Percentiles rank a stretch among this genome's conserved stretches.
These are phyloP conservation scores for Pelodytes ibericus DNA, from an alignment of 2,797 vertebrate species.

Conservation along the genomic window DNA sequence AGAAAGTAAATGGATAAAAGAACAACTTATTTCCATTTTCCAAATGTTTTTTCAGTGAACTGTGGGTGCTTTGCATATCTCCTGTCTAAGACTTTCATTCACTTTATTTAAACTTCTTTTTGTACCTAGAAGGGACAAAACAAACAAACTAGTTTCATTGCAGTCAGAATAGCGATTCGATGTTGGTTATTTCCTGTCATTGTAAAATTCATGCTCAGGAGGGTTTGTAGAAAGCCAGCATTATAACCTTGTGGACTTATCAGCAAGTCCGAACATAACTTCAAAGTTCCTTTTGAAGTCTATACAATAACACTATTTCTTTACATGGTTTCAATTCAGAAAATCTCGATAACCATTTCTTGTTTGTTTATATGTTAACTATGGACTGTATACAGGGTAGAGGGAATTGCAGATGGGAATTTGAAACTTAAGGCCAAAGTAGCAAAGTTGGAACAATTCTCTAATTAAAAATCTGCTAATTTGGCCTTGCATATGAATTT, in stretches of 20 bases:
- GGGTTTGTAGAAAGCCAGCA: background rate
- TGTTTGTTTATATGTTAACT: too few relatives aligned
- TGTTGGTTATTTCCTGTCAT: slow-evolving; percentile 1
- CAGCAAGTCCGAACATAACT: background rate
- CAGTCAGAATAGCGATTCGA: background rate
- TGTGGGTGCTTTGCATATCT: slow-evolving; percentile 32
- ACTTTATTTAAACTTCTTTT: slow-evolving; percentile 1
- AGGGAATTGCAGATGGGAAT: too few relatives aligned
- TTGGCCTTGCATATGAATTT: too few relatives aligned
- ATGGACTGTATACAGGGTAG: too few relatives aligned
- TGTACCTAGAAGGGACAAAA: slow-evolving; percentile 7
- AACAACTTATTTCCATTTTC: slow-evolving; percentile 20
- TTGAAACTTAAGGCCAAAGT: too few relatives aligned
- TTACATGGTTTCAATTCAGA: too few relatives aligned
- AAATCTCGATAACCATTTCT: too few relatives aligned
- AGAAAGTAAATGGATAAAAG: slow-evolving; percentile 35
- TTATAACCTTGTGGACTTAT: background rate
- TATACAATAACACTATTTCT: too few relatives aligned
- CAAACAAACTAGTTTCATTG: background rate
- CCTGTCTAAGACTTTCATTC: slow-evolving; percentile 19
- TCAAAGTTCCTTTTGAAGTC: background rate
- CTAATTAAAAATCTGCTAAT: too few relatives aligned
- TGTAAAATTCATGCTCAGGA: background rate
- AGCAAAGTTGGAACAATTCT: too few relatives aligned
- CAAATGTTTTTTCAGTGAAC: slow-evolving; percentile 39